Percentiles rank a stretch among this genome's conserved stretches.
Evolutionary conservation across 2,888 invertebrate species (phyloP).

Genomic region (Digitonthophagus gazella): DNA sequence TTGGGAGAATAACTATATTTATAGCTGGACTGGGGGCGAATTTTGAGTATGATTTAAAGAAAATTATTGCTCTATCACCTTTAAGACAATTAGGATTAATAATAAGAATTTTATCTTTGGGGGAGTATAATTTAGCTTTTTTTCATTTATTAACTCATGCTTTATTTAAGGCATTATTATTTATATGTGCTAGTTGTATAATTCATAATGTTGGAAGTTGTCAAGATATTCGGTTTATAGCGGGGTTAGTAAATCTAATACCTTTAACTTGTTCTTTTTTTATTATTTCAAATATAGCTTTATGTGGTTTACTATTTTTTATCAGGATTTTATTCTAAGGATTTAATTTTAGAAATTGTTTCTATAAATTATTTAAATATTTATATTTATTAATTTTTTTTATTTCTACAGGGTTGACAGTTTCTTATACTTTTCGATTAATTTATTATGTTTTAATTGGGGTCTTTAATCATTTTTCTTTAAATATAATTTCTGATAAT

Average conservation of each 20-base stretch:
- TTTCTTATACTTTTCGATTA: slow-evolving; percentile 59
- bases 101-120: slow-evolving; percentile 55
- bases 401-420: slow-evolving; percentile 59
- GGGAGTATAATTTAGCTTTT: slow-evolving; percentile 58
- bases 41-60: slow-evolving; percentile 71
- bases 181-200: slow-evolving; percentile 68
- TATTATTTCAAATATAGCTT: slow-evolving; percentile 59
- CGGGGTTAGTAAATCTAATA: slow-evolving; percentile 52
- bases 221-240: slow-evolving; percentile 69
- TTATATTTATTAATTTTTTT: slow-evolving; percentile 57
- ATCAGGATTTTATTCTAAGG: slow-evolving; percentile 63
- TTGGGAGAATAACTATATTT: slow-evolving; percentile 61
- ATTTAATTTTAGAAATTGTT: slow-evolving; percentile 61
- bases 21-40: slow-evolving; percentile 60
- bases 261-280: slow-evolving; percentile 66
- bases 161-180: slow-evolving; percentile 68
- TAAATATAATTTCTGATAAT: slow-evolving; percentile 56
- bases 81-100: slow-evolving; percentile 74
- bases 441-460: slow-evolving; percentile 56
- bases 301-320: slow-evolving; percentile 66
- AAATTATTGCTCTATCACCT: slow-evolving; percentile 76
- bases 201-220: slow-evolving; percentile 63
- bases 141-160: slow-evolving; percentile 74
- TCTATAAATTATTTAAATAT: slow-evolving; percentile 57
- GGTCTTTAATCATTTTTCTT: slow-evolving; percentile 37